Evolutionary conservation across 2,888 invertebrate species (phyloP).

Genomic region (Hemaris fuciformis): DNA sequence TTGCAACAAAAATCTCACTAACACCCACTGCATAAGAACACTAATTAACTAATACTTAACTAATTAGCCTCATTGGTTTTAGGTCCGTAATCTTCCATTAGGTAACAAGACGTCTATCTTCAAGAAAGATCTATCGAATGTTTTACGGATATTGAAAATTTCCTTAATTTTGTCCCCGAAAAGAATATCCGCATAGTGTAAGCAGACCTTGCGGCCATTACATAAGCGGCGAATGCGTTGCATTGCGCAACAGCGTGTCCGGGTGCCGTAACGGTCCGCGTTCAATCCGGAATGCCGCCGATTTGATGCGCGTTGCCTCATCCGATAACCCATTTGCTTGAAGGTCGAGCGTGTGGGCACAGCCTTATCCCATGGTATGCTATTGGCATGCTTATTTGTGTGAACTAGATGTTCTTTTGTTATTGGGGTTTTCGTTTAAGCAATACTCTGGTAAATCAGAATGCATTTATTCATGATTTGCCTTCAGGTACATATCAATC

Average conservation of each 20-base stretch:
- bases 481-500: too few species aligned
- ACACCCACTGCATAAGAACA: too few species aligned
- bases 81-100: too few species aligned
- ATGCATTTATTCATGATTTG: too few species aligned
- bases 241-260: conserved; percentile 71
- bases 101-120: not conserved
- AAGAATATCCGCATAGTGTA: conserved; percentile 41
- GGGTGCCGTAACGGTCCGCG: conserved; percentile 73
- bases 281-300: conserved; percentile 73
- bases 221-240: conserved; percentile 70
- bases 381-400: too few species aligned
- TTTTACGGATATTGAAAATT: not conserved
- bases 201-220: conserved; percentile 53
- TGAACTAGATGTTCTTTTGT: too few species aligned
- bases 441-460: too few species aligned
- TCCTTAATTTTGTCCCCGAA: not conserved
- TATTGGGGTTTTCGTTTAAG: too few species aligned
- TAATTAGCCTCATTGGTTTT: too few species aligned
- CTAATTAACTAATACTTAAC: too few species aligned
- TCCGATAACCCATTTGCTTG: conserved; percentile 25
- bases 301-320: conserved; percentile 72
- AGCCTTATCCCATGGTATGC: too few species aligned
- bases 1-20: too few species aligned
- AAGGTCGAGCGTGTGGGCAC: conserved; percentile 23
- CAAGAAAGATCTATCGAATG: not conserved